phyloP scores from a whole-genome alignment of 2,797 vertebrate species.

The Ptychobarbus kaznakovi region DNA sequence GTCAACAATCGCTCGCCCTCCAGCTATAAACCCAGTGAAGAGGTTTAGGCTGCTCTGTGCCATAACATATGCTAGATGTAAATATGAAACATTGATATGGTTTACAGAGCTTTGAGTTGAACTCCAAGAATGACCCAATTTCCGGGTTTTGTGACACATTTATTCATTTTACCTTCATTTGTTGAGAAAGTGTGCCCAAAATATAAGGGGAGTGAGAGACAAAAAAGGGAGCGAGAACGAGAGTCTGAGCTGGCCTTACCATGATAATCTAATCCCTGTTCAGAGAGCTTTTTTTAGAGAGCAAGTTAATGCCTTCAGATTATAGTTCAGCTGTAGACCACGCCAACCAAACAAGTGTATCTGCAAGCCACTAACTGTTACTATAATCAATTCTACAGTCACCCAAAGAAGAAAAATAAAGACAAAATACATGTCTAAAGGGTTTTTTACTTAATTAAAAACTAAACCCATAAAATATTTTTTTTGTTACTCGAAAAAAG shows the following conservation, averaged over 20 bases:
- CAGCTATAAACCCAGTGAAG: constrained; percentile 1
- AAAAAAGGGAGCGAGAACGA: constrained; percentile 68
- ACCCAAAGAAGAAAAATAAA: neutral
- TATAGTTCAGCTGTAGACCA: constrained; percentile 79
- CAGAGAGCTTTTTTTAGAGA: constrained; percentile 87
- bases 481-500: neutral
- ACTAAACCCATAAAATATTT: neutral
- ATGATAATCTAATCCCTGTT: constrained; percentile 86
- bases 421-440: neutral
- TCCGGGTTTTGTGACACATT: neutral
- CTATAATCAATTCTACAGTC: constrained; percentile 19
- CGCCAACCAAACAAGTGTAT: constrained; percentile 71
- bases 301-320: constrained; percentile 85
- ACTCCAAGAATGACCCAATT: neutral
- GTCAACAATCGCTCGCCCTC: constrained; percentile 2
- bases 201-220: constrained; percentile 51
- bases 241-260: constrained; percentile 80
- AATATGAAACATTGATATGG: constrained; percentile 7
- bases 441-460: neutral
- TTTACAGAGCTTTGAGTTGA: neutral
- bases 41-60: constrained; percentile 24
- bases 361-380: constrained; percentile 53
- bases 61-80: constrained; percentile 22
- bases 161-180: constrained; percentile 6
- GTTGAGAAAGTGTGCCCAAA: constrained; percentile 25